phyloP scores from a whole-genome alignment of 2,113 vertebrate genomes.

The Clarias gariepinus region DNA sequence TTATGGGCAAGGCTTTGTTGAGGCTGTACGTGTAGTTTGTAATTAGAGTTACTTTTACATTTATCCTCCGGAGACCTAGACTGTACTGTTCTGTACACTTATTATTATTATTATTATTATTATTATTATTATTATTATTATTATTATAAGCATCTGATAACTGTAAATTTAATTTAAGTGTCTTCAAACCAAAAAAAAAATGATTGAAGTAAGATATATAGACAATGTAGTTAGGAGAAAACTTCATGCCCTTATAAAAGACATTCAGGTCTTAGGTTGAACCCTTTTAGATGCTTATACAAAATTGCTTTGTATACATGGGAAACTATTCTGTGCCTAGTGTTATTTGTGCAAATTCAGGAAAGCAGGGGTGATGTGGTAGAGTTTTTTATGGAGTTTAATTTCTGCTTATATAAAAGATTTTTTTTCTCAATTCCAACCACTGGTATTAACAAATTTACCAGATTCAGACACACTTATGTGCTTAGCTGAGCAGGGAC shows the following conservation, averaged over 20 bases:
- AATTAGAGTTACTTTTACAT: neutral
- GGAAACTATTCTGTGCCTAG: neutral
- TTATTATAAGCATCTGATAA: no score
- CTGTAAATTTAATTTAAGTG: no score
- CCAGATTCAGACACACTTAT: neutral
- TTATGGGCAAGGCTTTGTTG: neutral
- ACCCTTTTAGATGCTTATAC: neutral
- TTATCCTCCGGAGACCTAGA: no score
- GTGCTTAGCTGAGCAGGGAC: neutral
- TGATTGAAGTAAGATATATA: no score
- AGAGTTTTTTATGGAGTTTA: neutral
- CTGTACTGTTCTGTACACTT: no score
- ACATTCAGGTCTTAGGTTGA: no score
- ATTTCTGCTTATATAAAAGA: neutral
- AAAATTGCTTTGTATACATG: neutral
- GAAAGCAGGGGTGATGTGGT: neutral
- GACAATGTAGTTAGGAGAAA: no score
- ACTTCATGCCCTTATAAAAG: no score
- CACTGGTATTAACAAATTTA: neutral
- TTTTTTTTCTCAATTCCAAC: neutral
- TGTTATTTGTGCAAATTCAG: neutral
- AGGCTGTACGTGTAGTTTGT: neutral
- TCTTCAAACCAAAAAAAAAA: no score
- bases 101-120: no score
- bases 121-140: no score